Percentiles rank a stretch among this genome's conserved stretches.
phyloP scores from a whole-genome alignment of 2,113 vertebrate genomes.

The Eudyptes chrysolophus region DNA sequence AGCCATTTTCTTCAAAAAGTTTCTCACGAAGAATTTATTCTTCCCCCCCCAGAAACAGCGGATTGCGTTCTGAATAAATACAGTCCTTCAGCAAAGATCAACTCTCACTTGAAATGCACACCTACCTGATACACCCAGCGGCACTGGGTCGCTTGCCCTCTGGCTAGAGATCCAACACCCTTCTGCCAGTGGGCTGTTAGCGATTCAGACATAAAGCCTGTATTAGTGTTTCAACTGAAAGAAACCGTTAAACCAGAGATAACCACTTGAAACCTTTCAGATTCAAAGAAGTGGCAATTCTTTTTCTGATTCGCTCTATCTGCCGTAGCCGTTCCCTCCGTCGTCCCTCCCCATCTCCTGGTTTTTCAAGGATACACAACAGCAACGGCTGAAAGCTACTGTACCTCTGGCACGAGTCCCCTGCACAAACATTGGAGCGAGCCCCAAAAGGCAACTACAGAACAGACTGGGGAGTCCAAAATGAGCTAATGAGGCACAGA shows the following conservation, averaged over 20 bases:
- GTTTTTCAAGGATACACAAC: background rate
- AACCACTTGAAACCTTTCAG: background rate
- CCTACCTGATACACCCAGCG: rapidly evolving
- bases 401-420: background rate
- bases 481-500: background rate
- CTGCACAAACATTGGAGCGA: background rate
- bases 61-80: background rate
- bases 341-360: rapidly evolving
- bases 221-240: background rate
- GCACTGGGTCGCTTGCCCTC: too few species aligned
- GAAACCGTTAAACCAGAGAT: background rate
- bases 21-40: background rate
- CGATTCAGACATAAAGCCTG: background rate
- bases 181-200: background rate
- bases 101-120: background rate
- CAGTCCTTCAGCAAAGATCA: background rate
- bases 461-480: background rate
- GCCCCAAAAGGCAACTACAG: background rate
- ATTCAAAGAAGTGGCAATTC: background rate
- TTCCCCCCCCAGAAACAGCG: background rate
- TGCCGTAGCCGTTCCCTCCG: background rate
- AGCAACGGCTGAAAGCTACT: background rate
- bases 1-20: background rate
- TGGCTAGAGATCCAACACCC: background rate
- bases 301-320: background rate